Base-by-base conservation (phyloP, 1,140 invertebrate species). In the Penaeus chinensis region DNA sequence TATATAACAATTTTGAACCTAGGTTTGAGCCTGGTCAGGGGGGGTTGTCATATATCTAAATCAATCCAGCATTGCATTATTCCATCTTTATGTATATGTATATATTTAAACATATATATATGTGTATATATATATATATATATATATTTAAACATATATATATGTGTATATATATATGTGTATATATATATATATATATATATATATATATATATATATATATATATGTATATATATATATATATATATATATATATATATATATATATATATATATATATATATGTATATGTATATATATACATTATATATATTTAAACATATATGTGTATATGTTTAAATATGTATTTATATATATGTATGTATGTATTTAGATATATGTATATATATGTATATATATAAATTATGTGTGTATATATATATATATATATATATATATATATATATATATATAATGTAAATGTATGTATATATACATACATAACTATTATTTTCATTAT, bases 391-490 rank as follows among this genome's bases (percentile, higher is more conserved):
- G 4, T 47, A 47, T 47, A 47, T 27, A 78, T 13, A 78, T 22
- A 78, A 2, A 10, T 10, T 7, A 27, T 71, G 22, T n/a, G n/a
- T 74, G 22, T 74, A n/a, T n/a, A n/a, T 74, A n/a, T 74, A n/a
- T 74, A n/a, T n/a, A 74, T 74, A 74, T 74, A 74, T n/a, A n/a
- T 74, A n/a, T 74, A 74, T 74, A 74, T 74, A 74, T 74, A 74
- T 74, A 24, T 71, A 71, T 71, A 71, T 22, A 71, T 71, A 71
- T 71, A 71, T 71, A 71, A 18, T 74, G 22, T 74, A 27, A 20
- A 74, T 74, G 22, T 74, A 74, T 27, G 22, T 74, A 24, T 74
- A 74, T 74, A 74, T 74, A 74, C 22, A 74, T 74, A 74, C 22
- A 74, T 74, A 74, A 20, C 13, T n/a, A 24, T 74, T 54, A 54